Evolutionary conservation across 2,888 invertebrate species (phyloP), one percentile per base, ranked within the genome.

Genomic region (Anthoptus insignis): DNA sequence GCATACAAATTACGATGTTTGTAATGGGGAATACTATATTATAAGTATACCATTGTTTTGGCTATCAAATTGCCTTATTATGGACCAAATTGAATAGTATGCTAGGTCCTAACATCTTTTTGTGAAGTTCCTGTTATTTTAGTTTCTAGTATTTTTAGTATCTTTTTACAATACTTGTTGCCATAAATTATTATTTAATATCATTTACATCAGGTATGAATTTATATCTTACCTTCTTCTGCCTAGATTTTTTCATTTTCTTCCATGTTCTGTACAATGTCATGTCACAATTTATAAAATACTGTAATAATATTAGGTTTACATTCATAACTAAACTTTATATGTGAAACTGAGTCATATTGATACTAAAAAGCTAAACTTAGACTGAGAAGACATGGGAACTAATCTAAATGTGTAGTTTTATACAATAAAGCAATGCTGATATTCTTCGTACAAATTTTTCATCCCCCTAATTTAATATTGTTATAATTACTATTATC

Each of bases 371-470:
- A 39, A 0, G 42, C 19, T 42, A 19, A 42, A 42, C 42, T 42
- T 63, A 67, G 57, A 72, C 66, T 53, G 69, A 57, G 56, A 64
- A 47, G 56, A 65, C 67, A 65, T 64, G 68, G 69, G 68, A 69
- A 65, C 68, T 59, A 57, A 49, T 16, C 19, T 39, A 63, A 47
- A 13, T 21, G n/a, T 34, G 24, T 63, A 63, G 60, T 76, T 74
- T 60, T 76, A 76, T 77, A 78, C 71, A 74, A 79, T 73, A 78
- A 77, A 79, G 86, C 82, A 86, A 80, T 77, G 78, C 84, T 82
- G 78, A 83, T 86, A 84, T 84, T 85, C 86, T 87, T 86, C 87
- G 88, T 88, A 89, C 89, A 89, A 89, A 88, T 83, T 74, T 79
- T 81, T 78, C 83, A 81, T 82, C 78, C 85, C 77, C 83, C 78